These are phyloP conservation scores for Papilio aristodemus DNA, from an alignment of 1,140 invertebrate species.

Conservation along the genomic window DNA sequence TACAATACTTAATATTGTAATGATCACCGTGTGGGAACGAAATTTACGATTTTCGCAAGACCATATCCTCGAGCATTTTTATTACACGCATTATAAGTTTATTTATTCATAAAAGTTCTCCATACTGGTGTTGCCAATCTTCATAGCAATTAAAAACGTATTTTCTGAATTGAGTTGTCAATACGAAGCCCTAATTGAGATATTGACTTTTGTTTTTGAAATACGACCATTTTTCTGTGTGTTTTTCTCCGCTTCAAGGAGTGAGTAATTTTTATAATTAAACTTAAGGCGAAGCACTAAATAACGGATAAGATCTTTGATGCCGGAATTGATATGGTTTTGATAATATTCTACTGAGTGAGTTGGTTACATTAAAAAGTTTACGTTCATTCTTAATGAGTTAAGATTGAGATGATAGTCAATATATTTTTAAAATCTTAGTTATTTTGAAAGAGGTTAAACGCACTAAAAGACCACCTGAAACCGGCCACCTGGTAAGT, in stretches of 20 bases:
- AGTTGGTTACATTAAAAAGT: neutral
- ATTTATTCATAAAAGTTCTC: neutral
- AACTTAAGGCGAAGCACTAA: slow-evolving; percentile 40
- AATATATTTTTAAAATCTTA: neutral
- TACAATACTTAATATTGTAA: neutral
- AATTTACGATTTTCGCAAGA: neutral
- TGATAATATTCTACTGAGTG: neutral
- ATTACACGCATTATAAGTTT: neutral
- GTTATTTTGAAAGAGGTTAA: slow-evolving; percentile 1
- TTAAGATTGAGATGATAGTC: slow-evolving; percentile 13
- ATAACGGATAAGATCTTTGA: slow-evolving; percentile 1
- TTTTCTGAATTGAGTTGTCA: slow-evolving; percentile 47
- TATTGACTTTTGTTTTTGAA: slow-evolving; percentile 49
- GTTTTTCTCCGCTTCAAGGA: slow-evolving; percentile 21
- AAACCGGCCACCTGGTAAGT: too few relatives aligned
- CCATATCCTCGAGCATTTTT: neutral
- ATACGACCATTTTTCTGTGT: slow-evolving; percentile 39
- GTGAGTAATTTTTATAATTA: slow-evolving; percentile 39
- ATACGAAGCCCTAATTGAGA: slow-evolving; percentile 48
- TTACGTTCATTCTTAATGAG: slow-evolving; percentile 13
- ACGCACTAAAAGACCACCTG: neutral
- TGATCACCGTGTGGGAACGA: neutral
- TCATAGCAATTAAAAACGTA: slow-evolving; percentile 27
- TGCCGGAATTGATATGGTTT: neutral
- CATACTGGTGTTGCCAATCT: neutral